Percentiles rank a stretch among this genome's conserved stretches.
These are phyloP conservation scores for Poeciliopsis infans DNA, from an alignment of 2,797 vertebrate genomes.

Conservation along the genomic window DNA sequence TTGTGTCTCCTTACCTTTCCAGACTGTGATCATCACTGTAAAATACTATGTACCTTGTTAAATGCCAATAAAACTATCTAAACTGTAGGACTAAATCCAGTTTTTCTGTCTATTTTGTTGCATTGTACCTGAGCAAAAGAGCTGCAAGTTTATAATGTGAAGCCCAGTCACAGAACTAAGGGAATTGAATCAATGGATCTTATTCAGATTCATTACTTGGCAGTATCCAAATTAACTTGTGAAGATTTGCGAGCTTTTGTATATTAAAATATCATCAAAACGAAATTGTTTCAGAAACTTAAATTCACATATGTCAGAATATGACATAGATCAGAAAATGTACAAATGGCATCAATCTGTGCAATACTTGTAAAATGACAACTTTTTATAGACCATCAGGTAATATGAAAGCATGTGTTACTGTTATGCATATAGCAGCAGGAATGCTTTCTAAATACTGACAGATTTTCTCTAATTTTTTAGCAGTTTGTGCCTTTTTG, in stretches of 20 bases:
- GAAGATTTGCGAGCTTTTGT: neutral
- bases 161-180: neutral
- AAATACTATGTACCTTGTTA: conserved; percentile 72
- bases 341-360: neutral
- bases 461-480: neutral
- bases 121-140: neutral
- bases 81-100: conserved; percentile 63
- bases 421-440: neutral
- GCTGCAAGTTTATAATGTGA: neutral
- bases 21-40: conserved; percentile 80
- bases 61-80: conserved; percentile 81
- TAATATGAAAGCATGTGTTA: neutral
- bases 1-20: conserved; percentile 77
- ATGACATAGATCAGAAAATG: neutral
- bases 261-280: neutral
- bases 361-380: neutral
- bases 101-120: conserved; percentile 25
- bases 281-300: neutral
- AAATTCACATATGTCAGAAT: neutral
- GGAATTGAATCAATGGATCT: neutral
- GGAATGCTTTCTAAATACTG: neutral
- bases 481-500: neutral
- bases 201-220: neutral
- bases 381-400: neutral
- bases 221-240: neutral